These are phyloP conservation scores for Zeugodacus cucurbitae DNA, from an alignment of 1,140 invertebrate species.

Conservation along the genomic window DNA sequence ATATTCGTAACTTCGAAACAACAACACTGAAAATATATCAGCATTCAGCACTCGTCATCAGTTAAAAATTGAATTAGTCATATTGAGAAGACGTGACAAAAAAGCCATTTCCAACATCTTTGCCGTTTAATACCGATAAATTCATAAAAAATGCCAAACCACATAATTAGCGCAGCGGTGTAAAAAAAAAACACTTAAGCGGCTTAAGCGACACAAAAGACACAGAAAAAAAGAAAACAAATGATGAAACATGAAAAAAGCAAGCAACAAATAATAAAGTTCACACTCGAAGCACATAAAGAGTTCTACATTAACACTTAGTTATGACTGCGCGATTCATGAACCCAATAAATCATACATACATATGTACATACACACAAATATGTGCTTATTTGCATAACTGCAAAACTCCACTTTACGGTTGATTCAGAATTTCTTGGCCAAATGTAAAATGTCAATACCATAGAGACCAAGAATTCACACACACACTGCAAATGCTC, in stretches of 20 bases:
- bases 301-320: neutral
- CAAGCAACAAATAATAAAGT: neutral
- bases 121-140: neutral
- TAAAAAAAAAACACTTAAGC: neutral
- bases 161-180: neutral
- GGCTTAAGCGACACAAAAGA: neutral
- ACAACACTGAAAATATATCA: neutral
- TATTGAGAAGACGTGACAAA: neutral
- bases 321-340: neutral
- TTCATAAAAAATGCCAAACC: neutral
- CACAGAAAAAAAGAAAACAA: neutral
- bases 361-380: neutral
- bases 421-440: slow-evolving; percentile 30
- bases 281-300: neutral
- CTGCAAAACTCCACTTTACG: neutral
- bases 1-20: no score
- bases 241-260: neutral
- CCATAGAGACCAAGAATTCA: neutral
- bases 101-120: neutral
- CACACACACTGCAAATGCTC: neutral
- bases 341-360: no score
- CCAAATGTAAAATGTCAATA: slow-evolving; percentile 33
- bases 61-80: neutral
- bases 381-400: neutral
- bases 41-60: neutral